Base-by-base conservation (phyloP, 2,113 vertebrate species). In the Pituophis catenifer region DNA sequence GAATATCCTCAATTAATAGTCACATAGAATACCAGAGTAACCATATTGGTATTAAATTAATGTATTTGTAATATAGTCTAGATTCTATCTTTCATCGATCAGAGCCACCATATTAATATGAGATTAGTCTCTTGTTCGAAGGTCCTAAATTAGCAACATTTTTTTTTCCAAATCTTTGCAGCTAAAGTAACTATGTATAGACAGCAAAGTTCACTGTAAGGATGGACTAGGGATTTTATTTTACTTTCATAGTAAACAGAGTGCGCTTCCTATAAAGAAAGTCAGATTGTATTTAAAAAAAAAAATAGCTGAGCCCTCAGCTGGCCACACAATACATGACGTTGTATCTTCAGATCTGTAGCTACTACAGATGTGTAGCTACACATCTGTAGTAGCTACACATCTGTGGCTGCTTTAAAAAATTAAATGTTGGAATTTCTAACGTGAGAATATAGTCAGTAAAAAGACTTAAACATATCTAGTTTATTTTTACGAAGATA, bases 31-130 rank as follows among this genome's bases (percentile, higher is more conserved):
- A 38, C 33, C 92, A 92, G 44, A 95, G 94, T 95, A 95, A 94
- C 85, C 11, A 92, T 89, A 91, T 94, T 58, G n/a, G 89, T 94
- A 94, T 89, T 88, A 94, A 5, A 96, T 97, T 96, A 94, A 65
- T 95, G 95, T 94, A 95, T 95, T 96, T 91, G 88, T 95, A 93
- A 89, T 87, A 65, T 55, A 44, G 59, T 53, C 93, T 94, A 89
- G 87, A 95, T 54, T 95, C 90, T 94, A 52, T 59, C 38, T 44
- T 33, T 90, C n/a, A 53, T 93, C 94, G 91, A 92, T 95, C 62
- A 94, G 93, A 96, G 15, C 24, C 92, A 23, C 89, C 58, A 93
- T 93, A 93, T 93, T 95, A 96, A 94, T 95, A 86, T 90, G 88
- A 0, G 62, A 93, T 89, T 7, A 62, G 62, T 93, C 24, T 88